Evolutionary conservation across 2,797 vertebrate species (phyloP), one percentile per base, ranked within the genome.

Genomic region (Artibeus jamaicensis): DNA sequence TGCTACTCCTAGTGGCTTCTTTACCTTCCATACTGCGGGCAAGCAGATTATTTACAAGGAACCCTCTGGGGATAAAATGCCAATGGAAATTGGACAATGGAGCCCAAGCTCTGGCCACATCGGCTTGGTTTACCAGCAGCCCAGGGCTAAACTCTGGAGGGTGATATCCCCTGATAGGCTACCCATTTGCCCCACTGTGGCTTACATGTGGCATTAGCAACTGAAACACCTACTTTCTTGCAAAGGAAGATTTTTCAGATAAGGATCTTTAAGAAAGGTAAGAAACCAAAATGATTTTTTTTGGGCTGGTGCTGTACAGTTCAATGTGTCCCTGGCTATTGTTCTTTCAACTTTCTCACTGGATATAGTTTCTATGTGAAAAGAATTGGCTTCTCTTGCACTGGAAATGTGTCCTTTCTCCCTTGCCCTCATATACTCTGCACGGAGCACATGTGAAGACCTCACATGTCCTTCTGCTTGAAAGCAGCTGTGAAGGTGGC

Each of bases 171-270:
- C 50, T 67, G 21, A 53, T 21, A 39, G 37, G n/a, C 16, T 8
- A 48, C 44, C 46, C 18, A 37, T 4, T 7, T 67, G 16, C 5
- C 19, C 0, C 18, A 2, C 9, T 24, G 59, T 62, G 46, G 53
- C 24, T 62, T 44, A 50, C 39, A 16, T 10, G 2, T 1, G 9
- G 44, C 15, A 2, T 39, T 46, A 39, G 68, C 34, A 37, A 84
- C 2, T 68, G 19, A 93, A 87, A 71, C 77, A 42, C 3, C 14
- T 26, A 6, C 0, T 42, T 16, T 73, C 50, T 9, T 70, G 0
- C 0, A 89, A 92, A 89, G 71, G 9, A 62, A 24, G 32, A 21
- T 21, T 67, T 67, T 91, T 42, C n/a, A 6, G 53, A 65, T 44
- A 34, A 55, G 34, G 24, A 24, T 19, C 46, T 39, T 89, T 37